Evolutionary conservation across 1,140 invertebrate species (phyloP), one percentile per base, ranked within the genome.

Genomic region (Andrena cerasifolii): DNA sequence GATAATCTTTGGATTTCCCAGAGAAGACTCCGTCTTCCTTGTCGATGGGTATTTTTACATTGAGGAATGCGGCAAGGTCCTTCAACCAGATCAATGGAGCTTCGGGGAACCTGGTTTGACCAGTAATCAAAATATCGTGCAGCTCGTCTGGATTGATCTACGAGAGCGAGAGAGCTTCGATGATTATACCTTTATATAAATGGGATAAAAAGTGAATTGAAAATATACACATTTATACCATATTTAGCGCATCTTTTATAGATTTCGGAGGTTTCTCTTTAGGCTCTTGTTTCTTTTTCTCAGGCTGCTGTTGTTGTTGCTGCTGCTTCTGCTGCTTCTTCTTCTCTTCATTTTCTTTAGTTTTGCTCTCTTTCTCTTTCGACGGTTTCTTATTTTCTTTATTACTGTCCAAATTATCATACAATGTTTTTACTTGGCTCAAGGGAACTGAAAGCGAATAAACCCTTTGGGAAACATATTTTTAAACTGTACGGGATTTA

Each of bases 71-170:
- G 12, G 94, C 93, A 3, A 96, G 89, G 82, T 95, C 94, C 83
- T 95, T 95, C 18, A 96, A 80, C 94, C 95, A 94, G 26, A 94
- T 88, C 4, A 94, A 86, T 3, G 95, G 95, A 31, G 94, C 94
- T 79, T 94, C 94, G 0, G 94, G 94, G 89, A 94, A 95, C 72
- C 93, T 91, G 3, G 90, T 79, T 89, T 95, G 94, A 84, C 92
- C 91, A 76, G 90, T 91, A 86, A 94, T 88, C 90, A 94, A 86
- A 71, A 94, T 40, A 83, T 91, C 87, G 43, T 89, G 88, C 7
- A 96, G 90, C 81, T 95, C 94, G 8, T 92, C 88, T 47, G 90
- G 82, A 85, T 94, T 92, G 82, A 95, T 94, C 95, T 96, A 63
- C 24, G 71, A 90, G 7, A 49, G 59, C n/a, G 36, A 67, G 33